Evolutionary conservation across 2,888 invertebrate genomes (phyloP).

Genomic region (Lysandra coridon): DNA sequence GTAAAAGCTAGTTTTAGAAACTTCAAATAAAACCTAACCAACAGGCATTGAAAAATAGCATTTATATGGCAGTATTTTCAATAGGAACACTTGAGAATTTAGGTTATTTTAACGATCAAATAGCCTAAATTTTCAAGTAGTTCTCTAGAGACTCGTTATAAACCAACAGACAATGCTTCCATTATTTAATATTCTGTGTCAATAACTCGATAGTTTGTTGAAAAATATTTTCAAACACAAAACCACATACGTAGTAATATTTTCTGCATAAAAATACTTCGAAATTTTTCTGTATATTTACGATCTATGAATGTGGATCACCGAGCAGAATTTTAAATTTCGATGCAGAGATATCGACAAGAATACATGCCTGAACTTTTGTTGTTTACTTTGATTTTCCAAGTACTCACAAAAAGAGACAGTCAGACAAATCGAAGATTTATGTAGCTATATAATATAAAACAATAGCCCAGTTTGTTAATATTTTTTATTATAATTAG

Average conservation of each 20-base stretch:
- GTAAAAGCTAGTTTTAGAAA: background rate
- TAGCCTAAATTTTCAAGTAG: background rate
- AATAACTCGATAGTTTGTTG: background rate
- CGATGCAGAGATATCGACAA: background rate
- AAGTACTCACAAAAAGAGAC: background rate
- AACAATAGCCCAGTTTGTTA: too few species aligned
- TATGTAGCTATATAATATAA: too few species aligned
- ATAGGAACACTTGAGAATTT: background rate
- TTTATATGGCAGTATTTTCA: background rate
- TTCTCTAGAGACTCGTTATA: background rate
- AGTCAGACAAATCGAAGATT: background rate
- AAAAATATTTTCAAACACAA: background rate
- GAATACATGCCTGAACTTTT: background rate
- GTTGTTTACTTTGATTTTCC: background rate
- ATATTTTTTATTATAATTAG: too few species aligned
- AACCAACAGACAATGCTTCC: background rate
- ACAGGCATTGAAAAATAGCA: background rate
- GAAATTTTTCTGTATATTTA: background rate
- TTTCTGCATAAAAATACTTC: conserved; percentile 13
- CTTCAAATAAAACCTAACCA: background rate
- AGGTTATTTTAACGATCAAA: background rate
- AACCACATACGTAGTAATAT: background rate
- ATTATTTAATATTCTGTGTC: conserved; percentile 12
- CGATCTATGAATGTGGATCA: background rate
- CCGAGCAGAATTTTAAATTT: background rate